These are phyloP conservation scores for Pseudococcus longispinus DNA, from an alignment of 2,888 invertebrate species.

Conservation along the genomic window DNA sequence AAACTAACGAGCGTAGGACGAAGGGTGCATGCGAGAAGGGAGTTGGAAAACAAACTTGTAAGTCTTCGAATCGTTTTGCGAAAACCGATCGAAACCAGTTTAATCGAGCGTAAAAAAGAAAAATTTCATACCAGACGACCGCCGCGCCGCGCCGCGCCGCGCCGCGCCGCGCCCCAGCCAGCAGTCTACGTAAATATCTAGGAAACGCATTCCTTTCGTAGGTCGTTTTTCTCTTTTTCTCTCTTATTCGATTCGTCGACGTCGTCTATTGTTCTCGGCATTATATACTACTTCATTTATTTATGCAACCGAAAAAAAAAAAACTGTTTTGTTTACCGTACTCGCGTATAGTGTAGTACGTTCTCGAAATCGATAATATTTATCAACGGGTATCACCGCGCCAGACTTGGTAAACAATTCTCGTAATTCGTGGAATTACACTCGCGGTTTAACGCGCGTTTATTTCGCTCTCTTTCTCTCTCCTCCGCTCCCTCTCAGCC, in stretches of 20 bases:
- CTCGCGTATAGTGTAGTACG: neutral
- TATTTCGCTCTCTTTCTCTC: neutral
- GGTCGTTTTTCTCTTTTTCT: neutral
- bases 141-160: neutral
- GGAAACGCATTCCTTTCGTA: neutral
- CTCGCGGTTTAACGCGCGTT: neutral
- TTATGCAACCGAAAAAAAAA: neutral
- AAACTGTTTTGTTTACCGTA: constrained; percentile 4
- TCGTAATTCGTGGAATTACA: neutral
- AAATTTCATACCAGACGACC: neutral
- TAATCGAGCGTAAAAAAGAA: neutral
- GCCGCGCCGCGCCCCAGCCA: neutral
- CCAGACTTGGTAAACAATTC: constrained; percentile 27
- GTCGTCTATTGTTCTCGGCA: constrained; percentile 4
- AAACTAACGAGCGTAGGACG: neutral
- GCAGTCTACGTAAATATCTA: neutral
- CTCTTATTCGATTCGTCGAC: neutral
- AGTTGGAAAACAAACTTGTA: neutral
- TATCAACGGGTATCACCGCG: neutral
- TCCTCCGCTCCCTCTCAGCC: neutral
- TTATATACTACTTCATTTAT: neutral
- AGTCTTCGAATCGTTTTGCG: neutral
- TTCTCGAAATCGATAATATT: constrained; percentile 21
- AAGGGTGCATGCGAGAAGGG: neutral
- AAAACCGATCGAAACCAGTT: constrained; percentile 29